Evolutionary conservation across 2,888 invertebrate genomes (phyloP).

Genomic region (Mythimna albipuncta): DNA sequence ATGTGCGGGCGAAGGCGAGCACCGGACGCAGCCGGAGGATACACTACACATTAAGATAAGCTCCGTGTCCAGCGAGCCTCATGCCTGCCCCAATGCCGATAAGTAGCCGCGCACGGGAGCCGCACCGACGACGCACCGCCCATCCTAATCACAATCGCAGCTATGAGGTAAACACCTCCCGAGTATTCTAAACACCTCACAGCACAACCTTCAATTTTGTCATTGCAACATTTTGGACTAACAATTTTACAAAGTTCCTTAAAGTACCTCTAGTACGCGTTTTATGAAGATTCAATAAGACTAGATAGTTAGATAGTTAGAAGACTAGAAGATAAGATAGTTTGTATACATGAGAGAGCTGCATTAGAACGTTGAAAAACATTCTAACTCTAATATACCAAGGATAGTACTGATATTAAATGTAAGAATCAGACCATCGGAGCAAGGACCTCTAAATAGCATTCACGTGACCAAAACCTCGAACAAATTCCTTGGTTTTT

Average conservation of each 20-base stretch:
- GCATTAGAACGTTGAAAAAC: conserved; percentile 7
- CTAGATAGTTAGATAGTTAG: too few species aligned
- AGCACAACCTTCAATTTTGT: conserved; percentile 36
- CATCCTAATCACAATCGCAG: conserved; percentile 40
- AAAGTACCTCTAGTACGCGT: conserved; percentile 6
- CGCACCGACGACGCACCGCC: conserved; percentile 22
- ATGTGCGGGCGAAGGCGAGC: conserved; percentile 12
- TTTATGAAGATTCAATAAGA: conserved; percentile 6
- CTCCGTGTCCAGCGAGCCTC: conserved; percentile 31
- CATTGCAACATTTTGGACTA: conserved; percentile 27
- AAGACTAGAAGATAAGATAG: too few species aligned
- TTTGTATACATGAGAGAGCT: not conserved
- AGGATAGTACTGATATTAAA: conserved; percentile 25
- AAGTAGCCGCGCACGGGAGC: conserved; percentile 54
- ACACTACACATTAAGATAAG: conserved; percentile 53
- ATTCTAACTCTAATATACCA: conserved; percentile 12
- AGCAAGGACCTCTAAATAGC: conserved; percentile 48
- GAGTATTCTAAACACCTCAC: conserved; percentile 49
- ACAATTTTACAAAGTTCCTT: conserved; percentile 15
- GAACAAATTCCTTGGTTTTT: conserved; percentile 38
- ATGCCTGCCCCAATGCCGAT: conserved; percentile 49
- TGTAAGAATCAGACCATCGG: conserved; percentile 27
- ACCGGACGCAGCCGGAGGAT: conserved; percentile 20
- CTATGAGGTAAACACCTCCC: conserved; percentile 22
- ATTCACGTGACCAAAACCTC: conserved; percentile 44